Conservation (phyloP, 2,888 invertebrate genomes). For the Athrips mouffetella region DNA sequence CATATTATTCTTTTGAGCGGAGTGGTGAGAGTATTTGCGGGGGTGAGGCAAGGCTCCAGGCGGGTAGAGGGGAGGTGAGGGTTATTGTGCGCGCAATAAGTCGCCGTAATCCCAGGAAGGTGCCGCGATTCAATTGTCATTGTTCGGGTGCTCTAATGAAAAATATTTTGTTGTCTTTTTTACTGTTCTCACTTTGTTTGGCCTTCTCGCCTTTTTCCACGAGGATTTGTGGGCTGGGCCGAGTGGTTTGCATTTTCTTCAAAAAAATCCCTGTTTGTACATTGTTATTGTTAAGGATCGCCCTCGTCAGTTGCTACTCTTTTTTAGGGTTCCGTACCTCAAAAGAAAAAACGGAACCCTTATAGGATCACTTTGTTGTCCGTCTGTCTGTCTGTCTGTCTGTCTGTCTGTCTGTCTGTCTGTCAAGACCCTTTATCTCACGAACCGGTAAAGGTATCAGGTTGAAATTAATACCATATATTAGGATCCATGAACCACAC, state of each 20-base stretch:
- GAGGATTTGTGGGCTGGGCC: neutral
- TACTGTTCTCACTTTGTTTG: constrained; percentile 36
- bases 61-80: constrained; percentile 24
- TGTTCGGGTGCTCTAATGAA: constrained; percentile 72
- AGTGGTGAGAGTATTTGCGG: constrained; percentile 24
- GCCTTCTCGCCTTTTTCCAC: constrained; percentile 9
- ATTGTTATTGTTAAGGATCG: neutral
- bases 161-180: constrained; percentile 65
- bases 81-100: constrained; percentile 66
- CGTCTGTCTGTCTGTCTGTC: too few species aligned
- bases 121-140: constrained; percentile 67
- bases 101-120: constrained; percentile 69
- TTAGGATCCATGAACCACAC: too few species aligned
- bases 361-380: too few species aligned
- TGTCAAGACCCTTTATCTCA: too few species aligned
- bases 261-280: neutral
- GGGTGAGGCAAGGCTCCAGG: neutral
- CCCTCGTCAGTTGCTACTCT: too few species aligned
- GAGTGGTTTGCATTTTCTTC: constrained; percentile 2
- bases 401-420: too few species aligned
- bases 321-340: too few species aligned
- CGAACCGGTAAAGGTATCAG: too few species aligned
- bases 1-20: constrained; percentile 76
- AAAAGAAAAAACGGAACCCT: too few species aligned
- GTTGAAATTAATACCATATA: too few species aligned